Evolutionary conservation across 2,797 vertebrate genomes (phyloP).

Genomic region (Aeoliscus strigatus): DNA sequence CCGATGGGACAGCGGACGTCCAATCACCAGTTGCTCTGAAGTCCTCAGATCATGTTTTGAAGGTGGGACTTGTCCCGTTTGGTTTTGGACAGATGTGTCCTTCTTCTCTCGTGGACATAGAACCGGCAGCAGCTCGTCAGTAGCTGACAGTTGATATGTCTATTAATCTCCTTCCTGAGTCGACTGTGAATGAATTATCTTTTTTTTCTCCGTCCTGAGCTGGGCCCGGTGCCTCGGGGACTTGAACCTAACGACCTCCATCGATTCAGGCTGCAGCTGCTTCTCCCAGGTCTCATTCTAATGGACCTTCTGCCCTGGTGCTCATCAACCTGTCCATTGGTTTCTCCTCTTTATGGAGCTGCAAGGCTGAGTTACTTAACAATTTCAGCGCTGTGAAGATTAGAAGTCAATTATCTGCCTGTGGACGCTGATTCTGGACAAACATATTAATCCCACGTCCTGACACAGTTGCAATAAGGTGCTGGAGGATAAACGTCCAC

Average conservation of each 20-base stretch:
- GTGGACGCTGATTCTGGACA: conserved; percentile 46
- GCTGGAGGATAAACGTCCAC: conserved; percentile 26
- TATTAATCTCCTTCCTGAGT: conserved; percentile 18
- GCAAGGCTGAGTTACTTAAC: conserved; percentile 57
- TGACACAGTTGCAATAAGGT: conserved; percentile 45
- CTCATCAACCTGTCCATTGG: conserved; percentile 53
- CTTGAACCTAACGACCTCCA: conserved; percentile 56
- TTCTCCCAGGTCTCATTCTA: conserved; percentile 59
- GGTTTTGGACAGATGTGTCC: too few species aligned
- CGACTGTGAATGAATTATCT: conserved; percentile 29
- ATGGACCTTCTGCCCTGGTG: conserved; percentile 54
- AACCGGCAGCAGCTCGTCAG: too few species aligned
- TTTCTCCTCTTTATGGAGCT: conserved; percentile 53
- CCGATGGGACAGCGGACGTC: too few species aligned
- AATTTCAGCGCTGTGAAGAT: conserved; percentile 60
- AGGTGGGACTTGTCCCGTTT: too few species aligned
- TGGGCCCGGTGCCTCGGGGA: conserved; percentile 47
- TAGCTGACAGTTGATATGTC: background rate
- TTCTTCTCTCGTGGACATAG: too few species aligned
- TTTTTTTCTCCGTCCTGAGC: conserved; percentile 17
- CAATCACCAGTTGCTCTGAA: too few species aligned
- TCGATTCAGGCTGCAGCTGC: conserved; percentile 52
- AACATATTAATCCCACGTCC: conserved; percentile 60
- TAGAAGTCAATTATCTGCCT: conserved; percentile 63
- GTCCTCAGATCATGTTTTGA: too few species aligned